Base-by-base conservation (phyloP, 1,140 invertebrate genomes). In the Papilio machaon region DNA sequence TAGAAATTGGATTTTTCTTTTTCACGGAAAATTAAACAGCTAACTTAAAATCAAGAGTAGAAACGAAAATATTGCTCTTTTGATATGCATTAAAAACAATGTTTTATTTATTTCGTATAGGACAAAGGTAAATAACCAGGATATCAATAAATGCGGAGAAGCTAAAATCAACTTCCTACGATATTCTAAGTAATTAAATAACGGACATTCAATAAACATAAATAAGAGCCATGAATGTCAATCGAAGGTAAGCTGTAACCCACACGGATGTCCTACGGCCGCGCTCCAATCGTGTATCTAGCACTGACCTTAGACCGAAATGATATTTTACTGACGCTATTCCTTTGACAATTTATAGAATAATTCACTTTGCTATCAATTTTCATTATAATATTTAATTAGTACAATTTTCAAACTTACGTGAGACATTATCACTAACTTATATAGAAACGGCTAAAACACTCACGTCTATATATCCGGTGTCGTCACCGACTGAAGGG, bases 241-340 rank as follows among this genome's bases (percentile, higher is more conserved):
- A 84, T 80, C 82, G 84, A 88, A 88, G 85, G 84, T 84, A 83
- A 67, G 75, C 64, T 79, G 76, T 64, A 47, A 73, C 82, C 83
- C 82, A 87, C 85, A 84, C 85, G 86, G 87, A 87, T 88, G 87
- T 88, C 87, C 86, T 87, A 84, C 73, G 30, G 11, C 77, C 38
- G 77, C 82, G 79, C 80, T 83, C 84, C 86, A 82, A 87, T 85
- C 85, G 84, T 83, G 85, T 87, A 86, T 85, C 86, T 89, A 88
- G 86, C 84, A 82, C 80, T 81, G 86, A 88, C 84, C 86, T 88
- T 84, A 85, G 84, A 73, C 75, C 84, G 8, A 84, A 84, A 84
- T 83, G 76, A 83, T 30, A 30, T 85, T 86, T 85, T 85, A 87
- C 84, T 82, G 67, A 75, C 46, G 81, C 76, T 49, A 74, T 46